phyloP scores from a whole-genome alignment of 2,113 vertebrate species.

The Tautogolabrus adspersus region DNA sequence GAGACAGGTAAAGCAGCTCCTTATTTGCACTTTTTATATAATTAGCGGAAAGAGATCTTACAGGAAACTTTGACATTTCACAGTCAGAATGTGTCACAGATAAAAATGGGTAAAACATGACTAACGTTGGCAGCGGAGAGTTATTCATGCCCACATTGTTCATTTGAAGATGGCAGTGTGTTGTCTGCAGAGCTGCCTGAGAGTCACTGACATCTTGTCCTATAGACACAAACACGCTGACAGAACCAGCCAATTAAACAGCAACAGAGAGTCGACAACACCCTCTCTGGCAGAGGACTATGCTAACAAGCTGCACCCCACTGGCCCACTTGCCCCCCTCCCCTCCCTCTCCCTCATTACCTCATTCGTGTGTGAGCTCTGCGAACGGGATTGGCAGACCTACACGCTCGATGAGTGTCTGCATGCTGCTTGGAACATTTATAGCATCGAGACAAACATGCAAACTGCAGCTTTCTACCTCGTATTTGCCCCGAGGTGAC shows the following conservation, averaged over 20 bases:
- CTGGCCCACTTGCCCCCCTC: constrained; percentile 55
- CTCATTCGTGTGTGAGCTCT: constrained; percentile 52
- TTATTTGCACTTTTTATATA: constrained; percentile 1
- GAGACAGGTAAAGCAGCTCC: constrained; percentile 91
- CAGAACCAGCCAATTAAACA: constrained; percentile 81
- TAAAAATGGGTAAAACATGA: constrained; percentile 9
- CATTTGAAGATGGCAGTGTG: constrained; percentile 53
- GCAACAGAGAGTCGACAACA: constrained; percentile 58
- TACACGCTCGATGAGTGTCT: constrained; percentile 17
- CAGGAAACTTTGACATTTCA: not conserved
- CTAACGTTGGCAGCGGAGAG: constrained; percentile 35
- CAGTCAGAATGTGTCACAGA: constrained; percentile 3
- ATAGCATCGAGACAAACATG: constrained; percentile 31
- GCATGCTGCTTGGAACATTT: constrained; percentile 37
- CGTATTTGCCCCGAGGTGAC: constrained; percentile 40
- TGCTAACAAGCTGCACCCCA: constrained; percentile 79
- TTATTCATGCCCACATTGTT: constrained; percentile 47
- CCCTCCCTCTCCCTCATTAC: constrained; percentile 70
- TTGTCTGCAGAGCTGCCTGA: constrained; percentile 52
- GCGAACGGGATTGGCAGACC: constrained; percentile 27
- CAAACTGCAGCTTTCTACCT: constrained; percentile 33
- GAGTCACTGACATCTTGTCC: constrained; percentile 68
- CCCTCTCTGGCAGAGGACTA: constrained; percentile 68
- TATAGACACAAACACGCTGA: constrained; percentile 67
- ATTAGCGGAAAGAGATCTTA: not conserved